phyloP scores from a whole-genome alignment of 2,113 vertebrate species.

The Hepsetus odoe region DNA sequence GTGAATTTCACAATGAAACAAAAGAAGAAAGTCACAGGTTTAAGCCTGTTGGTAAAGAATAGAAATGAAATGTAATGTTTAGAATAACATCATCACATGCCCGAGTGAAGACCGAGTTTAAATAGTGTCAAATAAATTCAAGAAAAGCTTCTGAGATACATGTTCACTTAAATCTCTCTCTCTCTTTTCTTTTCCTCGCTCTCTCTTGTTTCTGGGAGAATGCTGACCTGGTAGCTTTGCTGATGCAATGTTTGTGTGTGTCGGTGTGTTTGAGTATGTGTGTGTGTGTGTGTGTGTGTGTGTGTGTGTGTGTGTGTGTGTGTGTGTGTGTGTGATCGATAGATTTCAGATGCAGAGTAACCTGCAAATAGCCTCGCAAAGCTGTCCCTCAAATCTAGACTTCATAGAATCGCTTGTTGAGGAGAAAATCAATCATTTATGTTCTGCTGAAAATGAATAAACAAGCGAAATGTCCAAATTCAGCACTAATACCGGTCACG shows the following conservation, averaged over 20 bases:
- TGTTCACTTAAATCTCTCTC: background rate
- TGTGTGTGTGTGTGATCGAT: conserved; percentile 1
- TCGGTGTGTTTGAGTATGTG: too few species aligned
- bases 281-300: background rate
- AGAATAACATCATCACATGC: too few species aligned
- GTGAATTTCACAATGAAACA: too few species aligned
- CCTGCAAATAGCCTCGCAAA: conserved; percentile 3
- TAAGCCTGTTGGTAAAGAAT: too few species aligned
- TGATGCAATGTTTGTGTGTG: background rate
- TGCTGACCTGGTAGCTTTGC: conserved; percentile 8
- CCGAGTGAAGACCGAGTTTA: too few species aligned
- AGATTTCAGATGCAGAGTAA: conserved; percentile 7
- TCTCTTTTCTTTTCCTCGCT: background rate
- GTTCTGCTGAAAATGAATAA: conserved; percentile 2
- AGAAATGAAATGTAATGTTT: too few species aligned
- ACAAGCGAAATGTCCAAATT: background rate
- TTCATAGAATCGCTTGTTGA: conserved; percentile 12
- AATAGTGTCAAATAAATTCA: too few species aligned
- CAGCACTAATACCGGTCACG: background rate
- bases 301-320: conserved; percentile 20
- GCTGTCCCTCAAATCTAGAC: background rate
- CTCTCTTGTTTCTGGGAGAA: background rate
- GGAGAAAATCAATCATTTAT: background rate
- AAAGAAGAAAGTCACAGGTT: too few species aligned
- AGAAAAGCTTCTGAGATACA: too few species aligned